Evolutionary conservation across 2,797 vertebrate species (phyloP).

Genomic region (Diglossa cyanea): DNA sequence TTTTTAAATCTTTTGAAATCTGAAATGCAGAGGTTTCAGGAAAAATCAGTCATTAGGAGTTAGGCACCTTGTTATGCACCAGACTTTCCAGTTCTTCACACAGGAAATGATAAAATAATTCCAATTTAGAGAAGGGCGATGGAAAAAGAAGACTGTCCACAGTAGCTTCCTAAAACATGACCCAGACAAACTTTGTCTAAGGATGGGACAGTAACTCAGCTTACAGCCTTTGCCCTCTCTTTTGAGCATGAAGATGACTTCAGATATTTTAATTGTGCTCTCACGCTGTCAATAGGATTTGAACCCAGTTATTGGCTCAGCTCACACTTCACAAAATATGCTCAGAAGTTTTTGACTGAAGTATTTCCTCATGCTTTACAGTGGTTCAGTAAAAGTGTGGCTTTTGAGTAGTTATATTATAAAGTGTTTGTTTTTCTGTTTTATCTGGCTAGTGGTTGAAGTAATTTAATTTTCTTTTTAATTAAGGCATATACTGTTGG

Average conservation of each 20-base stretch:
- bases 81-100: not conserved
- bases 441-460: not conserved
- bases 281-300: not conserved
- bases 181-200: not conserved
- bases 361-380: not conserved
- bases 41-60: not conserved
- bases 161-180: not conserved
- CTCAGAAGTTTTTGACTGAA: not conserved
- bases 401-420: not conserved
- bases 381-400: not conserved
- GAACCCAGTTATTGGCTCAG: not conserved
- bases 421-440: not conserved
- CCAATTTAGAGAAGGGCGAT: not conserved
- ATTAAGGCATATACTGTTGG: not conserved
- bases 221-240: not conserved
- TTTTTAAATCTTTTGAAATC: not conserved
- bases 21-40: conserved; percentile 21
- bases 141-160: not conserved
- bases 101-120: not conserved
- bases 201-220: not conserved
- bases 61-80: not conserved
- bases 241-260: not conserved
- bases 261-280: not conserved
- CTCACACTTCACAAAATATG: not conserved
- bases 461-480: not conserved